Conservation (phyloP, 1,140 invertebrate species). For the Araneus ventricosus region DNA sequence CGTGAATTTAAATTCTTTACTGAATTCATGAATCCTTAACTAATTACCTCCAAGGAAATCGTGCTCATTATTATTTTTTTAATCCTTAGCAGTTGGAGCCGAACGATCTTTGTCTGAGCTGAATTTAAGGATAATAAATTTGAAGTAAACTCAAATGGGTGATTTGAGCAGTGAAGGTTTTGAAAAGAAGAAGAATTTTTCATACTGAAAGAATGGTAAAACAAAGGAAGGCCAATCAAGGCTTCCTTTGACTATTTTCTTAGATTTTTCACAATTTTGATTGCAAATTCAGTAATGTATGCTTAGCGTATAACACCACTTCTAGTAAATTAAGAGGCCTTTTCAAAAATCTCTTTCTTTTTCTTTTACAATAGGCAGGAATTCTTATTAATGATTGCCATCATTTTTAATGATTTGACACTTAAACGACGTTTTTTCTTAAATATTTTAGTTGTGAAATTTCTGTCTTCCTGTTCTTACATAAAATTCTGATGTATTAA, state of each 20-base stretch:
- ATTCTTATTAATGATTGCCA: too few relatives aligned
- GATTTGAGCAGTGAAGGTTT: not conserved
- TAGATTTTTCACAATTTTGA: not conserved
- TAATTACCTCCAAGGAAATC: not conserved
- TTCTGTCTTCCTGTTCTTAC: too few relatives aligned
- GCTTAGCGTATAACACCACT: too few relatives aligned
- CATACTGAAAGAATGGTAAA: not conserved
- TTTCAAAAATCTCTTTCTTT: too few relatives aligned
- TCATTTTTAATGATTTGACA: too few relatives aligned
- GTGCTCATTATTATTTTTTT: constrained; percentile 5
- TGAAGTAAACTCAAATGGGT: not conserved
- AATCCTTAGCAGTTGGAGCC: not conserved
- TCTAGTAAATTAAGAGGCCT: too few relatives aligned
- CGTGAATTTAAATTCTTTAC: not conserved
- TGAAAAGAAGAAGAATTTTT: not conserved
- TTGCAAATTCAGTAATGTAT: not conserved
- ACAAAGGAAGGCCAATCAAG: not conserved
- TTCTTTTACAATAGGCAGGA: too few relatives aligned
- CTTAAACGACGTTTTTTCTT: too few relatives aligned
- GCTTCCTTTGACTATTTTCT: not conserved
- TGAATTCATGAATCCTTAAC: constrained; percentile 34
- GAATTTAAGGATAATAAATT: not conserved
- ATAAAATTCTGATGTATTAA: too few relatives aligned
- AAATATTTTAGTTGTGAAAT: too few relatives aligned
- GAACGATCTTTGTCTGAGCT: not conserved